A percentile compares a stretch with the other conserved stretches of the same genome.
phyloP scores from a whole-genome alignment of 2,113 vertebrate species.

The Glaucidium brasilianum region DNA sequence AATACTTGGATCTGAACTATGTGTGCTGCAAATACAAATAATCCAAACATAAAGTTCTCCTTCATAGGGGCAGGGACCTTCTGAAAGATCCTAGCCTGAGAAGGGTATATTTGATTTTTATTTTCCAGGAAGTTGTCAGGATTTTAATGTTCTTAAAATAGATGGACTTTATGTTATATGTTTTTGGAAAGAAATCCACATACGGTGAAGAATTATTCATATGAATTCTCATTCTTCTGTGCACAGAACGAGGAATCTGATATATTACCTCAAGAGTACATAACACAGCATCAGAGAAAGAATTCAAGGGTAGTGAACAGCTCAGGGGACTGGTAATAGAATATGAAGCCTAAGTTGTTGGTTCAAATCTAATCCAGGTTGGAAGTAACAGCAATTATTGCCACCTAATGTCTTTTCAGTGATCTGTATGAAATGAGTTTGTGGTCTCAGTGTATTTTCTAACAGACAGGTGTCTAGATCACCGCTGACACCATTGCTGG shows the following conservation, averaged over 20 bases:
- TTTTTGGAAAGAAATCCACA: not conserved
- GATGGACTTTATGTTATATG: fast-evolving
- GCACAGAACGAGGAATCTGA: slow-evolving; percentile 1
- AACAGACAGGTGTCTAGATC: slow-evolving; percentile 26
- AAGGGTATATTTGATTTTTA: not conserved
- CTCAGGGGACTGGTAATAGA: slow-evolving; percentile 41
- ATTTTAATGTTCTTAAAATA: not conserved
- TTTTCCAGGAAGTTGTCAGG: not conserved
- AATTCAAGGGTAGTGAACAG: not conserved
- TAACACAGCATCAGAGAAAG: not conserved
- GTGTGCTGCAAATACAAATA: not conserved
- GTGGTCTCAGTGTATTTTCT: slow-evolving; percentile 13
- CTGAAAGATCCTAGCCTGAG: not conserved
- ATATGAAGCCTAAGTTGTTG: slow-evolving; percentile 41
- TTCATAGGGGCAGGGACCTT: not conserved
- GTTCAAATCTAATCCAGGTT: slow-evolving; percentile 56
- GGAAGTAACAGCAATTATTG: slow-evolving; percentile 50
- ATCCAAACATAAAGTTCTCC: not conserved
- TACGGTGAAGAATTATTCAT: not conserved
- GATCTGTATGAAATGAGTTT: slow-evolving; percentile 55
- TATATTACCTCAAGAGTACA: not conserved
- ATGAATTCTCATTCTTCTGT: not conserved
- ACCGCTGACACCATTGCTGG: not conserved
- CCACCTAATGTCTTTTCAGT: slow-evolving; percentile 33
- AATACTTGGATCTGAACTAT: not conserved